Evolutionary conservation across 92 coral and sea anemone genomes (phyloP).

Genomic region (Epizoanthus illoricatus): DNA sequence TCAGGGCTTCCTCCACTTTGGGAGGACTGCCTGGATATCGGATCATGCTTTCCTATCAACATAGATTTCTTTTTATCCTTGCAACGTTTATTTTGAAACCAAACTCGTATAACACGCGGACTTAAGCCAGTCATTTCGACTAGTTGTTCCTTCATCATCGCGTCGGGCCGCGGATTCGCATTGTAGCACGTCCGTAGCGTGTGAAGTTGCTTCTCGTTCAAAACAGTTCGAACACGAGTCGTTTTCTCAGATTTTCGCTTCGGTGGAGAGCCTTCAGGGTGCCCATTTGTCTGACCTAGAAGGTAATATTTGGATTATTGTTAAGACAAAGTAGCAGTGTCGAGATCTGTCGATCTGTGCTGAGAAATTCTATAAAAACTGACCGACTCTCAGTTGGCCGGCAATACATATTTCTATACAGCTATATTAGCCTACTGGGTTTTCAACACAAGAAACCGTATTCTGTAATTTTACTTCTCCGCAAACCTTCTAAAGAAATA

Average conservation of each 20-base stretch:
- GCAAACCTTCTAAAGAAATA: neutral
- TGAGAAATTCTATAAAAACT: slow-evolving; percentile 4
- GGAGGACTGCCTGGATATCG: slow-evolving; percentile 68
- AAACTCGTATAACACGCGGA: slow-evolving; percentile 97
- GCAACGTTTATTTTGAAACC: slow-evolving; percentile 99
- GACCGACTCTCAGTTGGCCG: neutral
- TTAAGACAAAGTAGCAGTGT: slow-evolving; percentile 13
- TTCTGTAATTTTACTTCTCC: neutral
- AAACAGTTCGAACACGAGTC: slow-evolving; percentile 93
- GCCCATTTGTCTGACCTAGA: slow-evolving; percentile 79
- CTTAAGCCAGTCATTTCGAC: slow-evolving; percentile 99
- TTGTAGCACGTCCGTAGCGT: slow-evolving; percentile 94
- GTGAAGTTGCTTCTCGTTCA: slow-evolving; percentile 96
- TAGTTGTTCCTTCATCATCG: slow-evolving; percentile 99
- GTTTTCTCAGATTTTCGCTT: slow-evolving; percentile 75
- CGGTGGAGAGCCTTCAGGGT: slow-evolving; percentile 61
- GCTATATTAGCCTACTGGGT: neutral
- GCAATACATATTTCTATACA: neutral
- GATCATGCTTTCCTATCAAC: slow-evolving; percentile 73
- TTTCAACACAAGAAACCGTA: neutral
- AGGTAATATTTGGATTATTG: slow-evolving; percentile 30
- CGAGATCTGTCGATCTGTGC: slow-evolving; percentile 31
- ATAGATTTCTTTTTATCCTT: slow-evolving; percentile 96
- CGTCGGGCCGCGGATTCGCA: slow-evolving; percentile 99
- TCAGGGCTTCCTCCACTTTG: slow-evolving; percentile 84